These are phyloP conservation scores for Tethya wilhelma DNA, from an alignment of 37 sponge, comb jelly and placozoan genomes.

Conservation along the genomic window DNA sequence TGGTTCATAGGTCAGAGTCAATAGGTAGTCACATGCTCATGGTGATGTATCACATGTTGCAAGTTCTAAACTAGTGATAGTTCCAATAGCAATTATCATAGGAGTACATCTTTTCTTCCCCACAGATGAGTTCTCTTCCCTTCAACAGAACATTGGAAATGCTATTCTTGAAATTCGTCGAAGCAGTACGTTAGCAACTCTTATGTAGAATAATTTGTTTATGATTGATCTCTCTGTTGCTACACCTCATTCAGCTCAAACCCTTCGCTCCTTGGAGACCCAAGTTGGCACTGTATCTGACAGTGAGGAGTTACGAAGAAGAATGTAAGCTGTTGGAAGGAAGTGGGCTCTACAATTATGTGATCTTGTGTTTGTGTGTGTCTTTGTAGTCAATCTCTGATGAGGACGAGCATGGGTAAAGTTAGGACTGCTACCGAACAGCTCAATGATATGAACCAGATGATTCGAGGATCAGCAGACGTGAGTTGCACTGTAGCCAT, in stretches of 20 bases:
- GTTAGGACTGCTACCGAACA: neutral
- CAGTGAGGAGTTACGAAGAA: neutral
- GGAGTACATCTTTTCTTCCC: too few relatives aligned
- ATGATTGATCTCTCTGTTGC: neutral
- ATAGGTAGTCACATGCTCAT: too few relatives aligned
- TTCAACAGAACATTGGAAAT: neutral
- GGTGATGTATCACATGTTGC: too few relatives aligned
- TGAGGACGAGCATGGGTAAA: neutral
- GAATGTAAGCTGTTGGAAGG: constrained; percentile 11
- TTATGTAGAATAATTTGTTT: neutral
- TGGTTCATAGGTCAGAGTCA: too few relatives aligned
- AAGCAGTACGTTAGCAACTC: neutral
- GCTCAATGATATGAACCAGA: neutral
- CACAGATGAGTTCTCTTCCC: constrained; percentile 11
- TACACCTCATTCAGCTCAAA: constrained; percentile 11
- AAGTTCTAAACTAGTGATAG: too few relatives aligned
- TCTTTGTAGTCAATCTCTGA: neutral
- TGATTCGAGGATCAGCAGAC: constrained; percentile 2
- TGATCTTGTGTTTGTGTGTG: neutral
- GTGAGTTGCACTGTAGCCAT: constrained; percentile 3
- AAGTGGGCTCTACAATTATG: neutral
- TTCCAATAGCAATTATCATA: too few relatives aligned
- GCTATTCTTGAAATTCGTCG: constrained; percentile 5
- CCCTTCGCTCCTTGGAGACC: neutral
- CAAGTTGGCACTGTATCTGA: constrained; percentile 16